These are phyloP conservation scores for Vireo griseus DNA, from an alignment of 2,797 vertebrate species.

Conservation along the genomic window DNA sequence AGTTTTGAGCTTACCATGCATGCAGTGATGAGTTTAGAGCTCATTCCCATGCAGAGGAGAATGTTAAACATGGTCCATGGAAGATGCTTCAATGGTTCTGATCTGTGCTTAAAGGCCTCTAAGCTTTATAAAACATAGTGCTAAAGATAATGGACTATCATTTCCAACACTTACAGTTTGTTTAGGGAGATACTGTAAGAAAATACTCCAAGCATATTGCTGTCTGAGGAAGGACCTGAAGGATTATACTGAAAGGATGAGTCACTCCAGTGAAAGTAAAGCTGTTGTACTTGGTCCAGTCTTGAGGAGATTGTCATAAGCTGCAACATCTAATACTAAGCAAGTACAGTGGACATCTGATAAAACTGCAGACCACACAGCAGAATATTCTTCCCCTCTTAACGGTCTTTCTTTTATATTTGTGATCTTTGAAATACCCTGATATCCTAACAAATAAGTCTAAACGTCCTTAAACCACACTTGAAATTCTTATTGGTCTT, in stretches of 20 bases:
- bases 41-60: neutral
- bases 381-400: neutral
- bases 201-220: neutral
- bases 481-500: neutral
- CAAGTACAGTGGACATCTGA: neutral
- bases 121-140: neutral
- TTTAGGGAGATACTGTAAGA: neutral
- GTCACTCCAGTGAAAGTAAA: neutral
- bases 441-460: neutral
- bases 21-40: neutral
- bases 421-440: neutral
- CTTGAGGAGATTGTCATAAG: neutral
- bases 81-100: neutral
- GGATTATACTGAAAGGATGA: neutral
- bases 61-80: neutral
- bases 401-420: neutral
- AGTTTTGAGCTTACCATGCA: neutral
- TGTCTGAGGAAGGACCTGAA: neutral
- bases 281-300: neutral
- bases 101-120: neutral
- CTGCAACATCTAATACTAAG: neutral
- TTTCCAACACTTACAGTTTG: neutral
- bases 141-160: neutral
- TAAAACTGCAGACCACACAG: neutral
- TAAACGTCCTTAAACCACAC: neutral